A percentile compares a stretch with the other conserved stretches of the same genome.
phyloP scores from a whole-genome alignment of 35 echinoderm and acorn worm genomes.

The Amphiura filiformis region DNA sequence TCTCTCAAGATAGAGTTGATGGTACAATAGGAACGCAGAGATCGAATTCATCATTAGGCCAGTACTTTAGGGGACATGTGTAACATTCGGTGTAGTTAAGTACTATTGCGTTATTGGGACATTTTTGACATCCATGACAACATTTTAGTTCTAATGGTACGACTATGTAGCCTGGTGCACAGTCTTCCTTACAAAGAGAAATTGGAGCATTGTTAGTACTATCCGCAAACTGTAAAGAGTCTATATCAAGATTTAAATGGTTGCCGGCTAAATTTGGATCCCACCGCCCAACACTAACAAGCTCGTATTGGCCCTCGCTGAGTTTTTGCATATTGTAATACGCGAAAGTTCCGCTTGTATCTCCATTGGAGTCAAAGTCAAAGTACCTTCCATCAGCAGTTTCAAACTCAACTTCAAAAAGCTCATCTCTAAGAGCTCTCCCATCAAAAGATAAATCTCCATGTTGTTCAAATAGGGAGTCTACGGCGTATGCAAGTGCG shows the following conservation, averaged over 20 bases:
- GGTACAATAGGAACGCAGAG: not conserved
- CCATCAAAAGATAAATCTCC: not conserved
- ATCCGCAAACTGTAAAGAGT: slow-evolving; percentile 14
- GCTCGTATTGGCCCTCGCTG: not conserved
- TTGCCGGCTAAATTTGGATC: slow-evolving; percentile 14
- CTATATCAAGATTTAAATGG: not conserved
- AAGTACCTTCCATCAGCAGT: slow-evolving; percentile 9
- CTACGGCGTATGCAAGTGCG: slow-evolving; percentile 20
- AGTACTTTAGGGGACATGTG: slow-evolving; percentile 13
- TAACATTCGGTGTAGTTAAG: slow-evolving; percentile 16
- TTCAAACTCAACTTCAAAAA: slow-evolving; percentile 29
- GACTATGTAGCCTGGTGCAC: slow-evolving; percentile 20
- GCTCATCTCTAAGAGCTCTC: not conserved
- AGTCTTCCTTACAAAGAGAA: slow-evolving; percentile 22
- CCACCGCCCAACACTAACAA: slow-evolving; percentile 23
- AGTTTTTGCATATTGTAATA: slow-evolving; percentile 15
- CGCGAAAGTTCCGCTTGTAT: slow-evolving; percentile 30
- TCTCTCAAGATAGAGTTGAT: not conserved
- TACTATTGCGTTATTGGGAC: slow-evolving; percentile 32
- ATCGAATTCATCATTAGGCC: slow-evolving; percentile 29
- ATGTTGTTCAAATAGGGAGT: not conserved
- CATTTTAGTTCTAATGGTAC: slow-evolving; percentile 20
- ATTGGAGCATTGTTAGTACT: not conserved
- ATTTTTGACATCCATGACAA: slow-evolving; percentile 45
- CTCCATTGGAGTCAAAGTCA: slow-evolving; percentile 40